Conservation (phyloP, 2,113 vertebrate genomes). For the Oceanites oceanicus region DNA sequence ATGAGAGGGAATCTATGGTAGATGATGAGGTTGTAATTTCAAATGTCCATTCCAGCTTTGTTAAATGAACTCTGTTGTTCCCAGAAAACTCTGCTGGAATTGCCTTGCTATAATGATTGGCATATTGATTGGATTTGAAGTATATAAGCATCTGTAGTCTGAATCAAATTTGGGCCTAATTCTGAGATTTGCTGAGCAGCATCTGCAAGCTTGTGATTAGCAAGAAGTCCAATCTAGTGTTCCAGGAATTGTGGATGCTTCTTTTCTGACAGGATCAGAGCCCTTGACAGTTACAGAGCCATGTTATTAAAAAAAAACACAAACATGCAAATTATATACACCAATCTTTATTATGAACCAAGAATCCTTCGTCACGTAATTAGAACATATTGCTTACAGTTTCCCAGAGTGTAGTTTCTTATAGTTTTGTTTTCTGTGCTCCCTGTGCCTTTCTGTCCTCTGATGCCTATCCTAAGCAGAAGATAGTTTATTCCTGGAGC, state of each 20-base stretch:
- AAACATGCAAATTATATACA: neutral
- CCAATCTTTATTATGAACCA: neutral
- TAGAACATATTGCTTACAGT: neutral
- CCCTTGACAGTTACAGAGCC: neutral
- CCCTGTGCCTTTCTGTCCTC: neutral
- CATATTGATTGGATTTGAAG: neutral
- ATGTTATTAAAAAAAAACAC: neutral
- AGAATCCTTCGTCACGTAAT: neutral
- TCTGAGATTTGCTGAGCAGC: neutral
- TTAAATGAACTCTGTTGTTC: neutral
- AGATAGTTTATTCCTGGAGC: neutral
- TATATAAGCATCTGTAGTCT: neutral
- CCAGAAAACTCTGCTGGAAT: neutral
- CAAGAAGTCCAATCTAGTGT: neutral
- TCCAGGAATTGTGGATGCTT: neutral
- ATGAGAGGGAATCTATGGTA: rapidly evolving
- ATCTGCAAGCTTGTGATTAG: neutral
- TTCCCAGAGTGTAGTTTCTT: neutral
- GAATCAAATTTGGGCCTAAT: neutral
- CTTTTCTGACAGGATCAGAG: neutral
- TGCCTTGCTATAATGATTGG: neutral
- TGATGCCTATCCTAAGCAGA: neutral
- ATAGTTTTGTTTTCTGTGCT: neutral
- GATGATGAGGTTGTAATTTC: neutral
- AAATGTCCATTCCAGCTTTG: neutral